Evolutionary conservation across 2,113 vertebrate species (phyloP).

Genomic region (Phaethornis superciliosus): DNA sequence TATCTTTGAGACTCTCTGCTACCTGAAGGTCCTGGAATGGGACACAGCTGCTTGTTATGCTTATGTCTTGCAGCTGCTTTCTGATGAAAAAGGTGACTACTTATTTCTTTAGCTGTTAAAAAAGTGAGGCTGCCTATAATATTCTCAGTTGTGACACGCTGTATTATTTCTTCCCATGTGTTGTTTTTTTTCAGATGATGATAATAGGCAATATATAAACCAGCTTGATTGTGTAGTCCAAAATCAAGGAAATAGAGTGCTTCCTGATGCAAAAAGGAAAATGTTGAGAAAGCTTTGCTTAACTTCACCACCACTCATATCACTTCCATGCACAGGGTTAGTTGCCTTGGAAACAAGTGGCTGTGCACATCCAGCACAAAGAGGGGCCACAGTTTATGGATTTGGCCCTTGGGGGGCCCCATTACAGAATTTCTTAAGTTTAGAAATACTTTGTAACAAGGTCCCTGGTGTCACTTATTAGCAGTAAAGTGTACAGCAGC

Average conservation of each 20-base stretch:
- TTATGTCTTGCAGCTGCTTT: not conserved
- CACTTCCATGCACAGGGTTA: not conserved
- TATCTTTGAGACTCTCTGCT: not conserved
- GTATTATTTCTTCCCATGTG: not conserved
- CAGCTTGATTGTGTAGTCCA: not conserved
- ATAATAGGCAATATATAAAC: not conserved
- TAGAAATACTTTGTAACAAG: conserved; percentile 74
- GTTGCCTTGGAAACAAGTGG: conserved; percentile 68
- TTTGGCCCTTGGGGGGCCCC: conserved; percentile 59
- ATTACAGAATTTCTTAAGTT: conserved; percentile 68
- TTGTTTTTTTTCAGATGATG: not conserved
- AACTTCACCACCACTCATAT: not conserved
- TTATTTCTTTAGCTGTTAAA: not conserved
- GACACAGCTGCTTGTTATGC: too few species aligned
- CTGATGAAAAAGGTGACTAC: not conserved
- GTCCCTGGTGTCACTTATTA: conserved; percentile 71
- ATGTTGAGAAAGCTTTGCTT: not conserved
- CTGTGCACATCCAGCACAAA: not conserved
- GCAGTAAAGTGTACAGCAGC: conserved; percentile 57
- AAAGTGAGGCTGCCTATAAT: not conserved
- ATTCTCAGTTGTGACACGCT: not conserved
- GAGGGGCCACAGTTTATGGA: not conserved
- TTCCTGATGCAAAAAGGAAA: not conserved
- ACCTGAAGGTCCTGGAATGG: not conserved
- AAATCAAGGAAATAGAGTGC: not conserved